Percentiles rank a stretch among this genome's conserved stretches.
Conservation (phyloP, 2,797 vertebrate genomes). For the Neosilurus hyrtlii region DNA sequence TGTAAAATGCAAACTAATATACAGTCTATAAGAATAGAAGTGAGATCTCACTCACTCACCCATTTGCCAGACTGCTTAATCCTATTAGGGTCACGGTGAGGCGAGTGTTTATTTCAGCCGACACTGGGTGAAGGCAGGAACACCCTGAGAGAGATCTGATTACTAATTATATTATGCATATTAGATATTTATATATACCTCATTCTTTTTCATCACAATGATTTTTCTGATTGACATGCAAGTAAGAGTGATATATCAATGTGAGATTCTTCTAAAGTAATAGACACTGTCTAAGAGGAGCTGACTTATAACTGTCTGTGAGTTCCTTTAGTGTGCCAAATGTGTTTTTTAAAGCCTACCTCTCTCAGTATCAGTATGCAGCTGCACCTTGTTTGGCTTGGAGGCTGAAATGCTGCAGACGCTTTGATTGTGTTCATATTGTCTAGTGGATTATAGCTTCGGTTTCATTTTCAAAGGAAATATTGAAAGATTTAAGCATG, state of each 20-base stretch:
- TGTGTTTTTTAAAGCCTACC: conserved; percentile 23
- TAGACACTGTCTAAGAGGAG: conserved; percentile 10
- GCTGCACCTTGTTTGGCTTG: conserved; percentile 50
- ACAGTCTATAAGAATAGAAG: too few species aligned
- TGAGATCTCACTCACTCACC: too few species aligned
- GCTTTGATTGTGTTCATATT: conserved; percentile 54
- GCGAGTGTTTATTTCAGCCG: too few species aligned
- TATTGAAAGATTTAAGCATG: conserved; percentile 56
- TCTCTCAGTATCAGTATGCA: background rate
- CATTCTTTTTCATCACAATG: background rate
- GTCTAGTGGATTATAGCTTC: conserved; percentile 52
- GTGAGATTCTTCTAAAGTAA: conserved; percentile 33
- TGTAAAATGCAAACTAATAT: too few species aligned
- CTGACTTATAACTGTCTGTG: conserved; percentile 24
- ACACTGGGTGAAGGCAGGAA: too few species aligned
- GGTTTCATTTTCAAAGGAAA: conserved; percentile 59
- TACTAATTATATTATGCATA: background rate
- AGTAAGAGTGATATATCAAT: background rate
- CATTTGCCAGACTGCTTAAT: too few species aligned
- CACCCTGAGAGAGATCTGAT: conserved; percentile 5
- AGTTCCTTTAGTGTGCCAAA: conserved; percentile 8
- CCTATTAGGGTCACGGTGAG: too few species aligned
- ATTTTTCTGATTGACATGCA: conserved; percentile 14
- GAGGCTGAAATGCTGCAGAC: conserved; percentile 52
- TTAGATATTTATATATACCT: background rate